Conservation (phyloP, 1,140 invertebrate species). For the Alviniconcha marisindica region DNA sequence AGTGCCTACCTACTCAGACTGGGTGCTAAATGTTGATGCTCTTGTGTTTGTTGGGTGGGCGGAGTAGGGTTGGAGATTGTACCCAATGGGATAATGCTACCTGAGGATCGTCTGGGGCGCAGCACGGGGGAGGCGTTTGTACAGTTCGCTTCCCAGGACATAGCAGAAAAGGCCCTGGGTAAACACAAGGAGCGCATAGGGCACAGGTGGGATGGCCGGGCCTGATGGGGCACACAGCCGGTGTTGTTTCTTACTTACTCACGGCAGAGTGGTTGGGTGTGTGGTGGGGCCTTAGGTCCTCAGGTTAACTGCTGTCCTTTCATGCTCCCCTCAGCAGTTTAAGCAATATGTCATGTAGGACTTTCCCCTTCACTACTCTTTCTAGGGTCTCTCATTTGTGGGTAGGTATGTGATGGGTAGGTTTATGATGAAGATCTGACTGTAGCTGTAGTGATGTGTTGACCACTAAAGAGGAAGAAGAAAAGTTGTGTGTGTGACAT, state of each 20-base stretch:
- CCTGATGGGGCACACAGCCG: conserved; percentile 40
- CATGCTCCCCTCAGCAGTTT: no score
- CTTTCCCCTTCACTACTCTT: no score
- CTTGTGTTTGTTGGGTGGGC: conserved; percentile 66
- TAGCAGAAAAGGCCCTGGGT: conserved; percentile 95
- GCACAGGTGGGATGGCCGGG: conserved; percentile 91
- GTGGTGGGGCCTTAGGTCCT: conserved; percentile 16
- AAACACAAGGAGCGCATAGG: conserved; percentile 99
- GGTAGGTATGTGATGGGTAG: no score
- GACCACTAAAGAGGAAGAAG: no score
- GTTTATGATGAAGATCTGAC: no score
- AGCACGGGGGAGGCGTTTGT: conserved; percentile 98
- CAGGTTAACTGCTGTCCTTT: no score
- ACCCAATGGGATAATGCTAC: conserved; percentile 95
- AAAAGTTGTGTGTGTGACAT: no score
- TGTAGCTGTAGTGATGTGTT: no score
- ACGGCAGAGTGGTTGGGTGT: conserved; percentile 34
- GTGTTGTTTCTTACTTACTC: conserved; percentile 31
- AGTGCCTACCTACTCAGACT: conserved; percentile 28
- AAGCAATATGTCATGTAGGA: no score
- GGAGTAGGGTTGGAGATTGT: conserved; percentile 93
- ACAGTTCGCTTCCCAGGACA: conserved; percentile 96
- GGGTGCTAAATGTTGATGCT: conserved; percentile 34
- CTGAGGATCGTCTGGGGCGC: conserved; percentile 95
- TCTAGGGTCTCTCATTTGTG: no score